Evolutionary conservation across 1,140 invertebrate species (phyloP).

Genomic region (Panagrolaimus sp.): DNA sequence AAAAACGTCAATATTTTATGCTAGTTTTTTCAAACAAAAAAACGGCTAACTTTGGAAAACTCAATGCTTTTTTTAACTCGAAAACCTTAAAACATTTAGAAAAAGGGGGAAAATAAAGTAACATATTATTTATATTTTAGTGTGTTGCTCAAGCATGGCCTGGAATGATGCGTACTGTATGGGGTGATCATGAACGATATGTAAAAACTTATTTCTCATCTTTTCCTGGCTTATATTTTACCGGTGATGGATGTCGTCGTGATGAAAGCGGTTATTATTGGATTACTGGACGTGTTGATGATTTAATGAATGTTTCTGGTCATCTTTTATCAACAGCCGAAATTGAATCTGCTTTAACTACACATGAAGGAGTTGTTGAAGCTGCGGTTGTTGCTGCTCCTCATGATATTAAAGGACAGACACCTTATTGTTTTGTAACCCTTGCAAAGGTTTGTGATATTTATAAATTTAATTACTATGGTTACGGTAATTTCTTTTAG

Average conservation of each 20-base stretch:
- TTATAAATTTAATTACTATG: not conserved
- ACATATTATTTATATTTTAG: slow-evolving; percentile 67
- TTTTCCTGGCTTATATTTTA: slow-evolving; percentile 91
- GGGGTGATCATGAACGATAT: slow-evolving; percentile 83
- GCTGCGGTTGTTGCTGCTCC: slow-evolving; percentile 88
- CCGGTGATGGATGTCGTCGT: slow-evolving; percentile 84
- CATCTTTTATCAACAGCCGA: slow-evolving; percentile 94
- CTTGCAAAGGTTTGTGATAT: slow-evolving; percentile 51
- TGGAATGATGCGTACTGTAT: slow-evolving; percentile 88
- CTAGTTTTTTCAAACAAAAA: too few species aligned
- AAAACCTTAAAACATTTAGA: too few species aligned
- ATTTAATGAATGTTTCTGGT: slow-evolving; percentile 95
- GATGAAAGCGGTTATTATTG: slow-evolving; percentile 93
- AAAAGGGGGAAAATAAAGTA: too few species aligned
- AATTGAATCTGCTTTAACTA: slow-evolving; percentile 78
- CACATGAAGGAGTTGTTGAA: slow-evolving; percentile 76
- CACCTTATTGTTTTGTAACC: slow-evolving; percentile 89
- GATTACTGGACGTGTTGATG: slow-evolving; percentile 92
- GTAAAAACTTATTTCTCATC: slow-evolving; percentile 89
- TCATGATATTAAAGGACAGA: slow-evolving; percentile 88
- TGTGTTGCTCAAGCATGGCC: slow-evolving; percentile 88
- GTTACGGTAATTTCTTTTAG: slow-evolving; percentile 15
- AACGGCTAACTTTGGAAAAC: too few species aligned
- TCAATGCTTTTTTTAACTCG: too few species aligned
- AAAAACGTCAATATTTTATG: slow-evolving; percentile 5